Evolutionary conservation across 2,888 invertebrate genomes (phyloP).

Genomic region (Hermodice carunculata): DNA sequence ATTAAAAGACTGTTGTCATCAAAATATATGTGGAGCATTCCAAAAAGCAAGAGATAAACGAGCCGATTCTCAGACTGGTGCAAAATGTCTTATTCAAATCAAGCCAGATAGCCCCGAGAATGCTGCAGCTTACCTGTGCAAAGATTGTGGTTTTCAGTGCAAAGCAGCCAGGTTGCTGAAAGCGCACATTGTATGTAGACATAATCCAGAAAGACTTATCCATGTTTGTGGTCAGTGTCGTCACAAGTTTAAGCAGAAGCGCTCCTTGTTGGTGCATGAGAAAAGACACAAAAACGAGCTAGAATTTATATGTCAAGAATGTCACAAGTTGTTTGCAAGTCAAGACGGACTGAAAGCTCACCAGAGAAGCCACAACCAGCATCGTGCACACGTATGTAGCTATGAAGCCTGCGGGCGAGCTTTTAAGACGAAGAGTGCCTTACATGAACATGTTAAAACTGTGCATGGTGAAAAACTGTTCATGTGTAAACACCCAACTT

Average conservation of each 20-base stretch:
- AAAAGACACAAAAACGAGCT: neutral
- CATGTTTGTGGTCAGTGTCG: neutral
- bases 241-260: conserved; percentile 3
- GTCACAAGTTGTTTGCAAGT: neutral
- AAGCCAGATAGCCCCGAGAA: neutral
- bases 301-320: neutral
- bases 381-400: neutral
- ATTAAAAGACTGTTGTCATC: too few relatives aligned
- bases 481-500: neutral
- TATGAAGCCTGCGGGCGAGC: neutral
- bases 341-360: neutral
- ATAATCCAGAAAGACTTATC: neutral
- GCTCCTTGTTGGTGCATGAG: neutral
- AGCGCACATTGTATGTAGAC: neutral
- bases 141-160: neutral
- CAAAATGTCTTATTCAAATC: neutral
- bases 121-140: neutral
- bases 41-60: too few relatives aligned
- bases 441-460: neutral
- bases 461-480: neutral
- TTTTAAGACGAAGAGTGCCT: neutral
- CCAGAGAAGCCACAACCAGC: neutral
- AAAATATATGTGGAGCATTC: too few relatives aligned
- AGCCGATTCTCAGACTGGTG: neutral
- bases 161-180: neutral